phyloP scores from a whole-genome alignment of 1,140 invertebrate species.

The Tetramorium alpestre region DNA sequence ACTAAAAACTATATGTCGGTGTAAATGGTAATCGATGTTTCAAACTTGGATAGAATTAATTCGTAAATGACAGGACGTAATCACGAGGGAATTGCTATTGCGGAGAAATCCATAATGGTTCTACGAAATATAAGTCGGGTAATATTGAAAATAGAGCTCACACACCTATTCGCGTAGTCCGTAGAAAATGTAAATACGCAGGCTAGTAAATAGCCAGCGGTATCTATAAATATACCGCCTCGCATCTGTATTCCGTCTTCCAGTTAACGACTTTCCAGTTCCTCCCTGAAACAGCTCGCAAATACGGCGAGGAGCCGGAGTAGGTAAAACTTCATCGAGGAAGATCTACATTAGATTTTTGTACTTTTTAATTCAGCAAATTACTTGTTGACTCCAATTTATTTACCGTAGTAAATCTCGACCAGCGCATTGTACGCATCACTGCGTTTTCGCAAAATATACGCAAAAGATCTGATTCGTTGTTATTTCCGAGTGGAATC shows the following conservation, averaged over 20 bases:
- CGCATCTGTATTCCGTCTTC: slow-evolving; percentile 31
- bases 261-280: slow-evolving; percentile 50
- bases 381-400: neutral
- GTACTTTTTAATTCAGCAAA: neutral
- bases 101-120: slow-evolving; percentile 16
- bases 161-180: slow-evolving; percentile 16
- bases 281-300: slow-evolving; percentile 21
- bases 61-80: slow-evolving; percentile 6
- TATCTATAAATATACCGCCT: slow-evolving; percentile 37
- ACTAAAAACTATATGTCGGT: neutral
- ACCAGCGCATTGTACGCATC: neutral
- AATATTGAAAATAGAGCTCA: slow-evolving; percentile 28
- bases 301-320: neutral
- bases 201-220: slow-evolving; percentile 24
- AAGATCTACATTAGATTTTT: neutral
- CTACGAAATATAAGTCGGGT: neutral
- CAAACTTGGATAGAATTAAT: slow-evolving; percentile 5
- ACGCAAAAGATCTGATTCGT: neutral
- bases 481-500: neutral
- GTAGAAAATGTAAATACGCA: slow-evolving; percentile 43
- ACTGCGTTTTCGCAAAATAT: neutral
- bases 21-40: neutral
- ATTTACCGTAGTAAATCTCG: neutral
- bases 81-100: slow-evolving; percentile 3
- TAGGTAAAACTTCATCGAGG: neutral